Evolutionary conservation across 2,888 invertebrate genomes (phyloP), one percentile per base, ranked within the genome.

Genomic region (Onchidella celtica): DNA sequence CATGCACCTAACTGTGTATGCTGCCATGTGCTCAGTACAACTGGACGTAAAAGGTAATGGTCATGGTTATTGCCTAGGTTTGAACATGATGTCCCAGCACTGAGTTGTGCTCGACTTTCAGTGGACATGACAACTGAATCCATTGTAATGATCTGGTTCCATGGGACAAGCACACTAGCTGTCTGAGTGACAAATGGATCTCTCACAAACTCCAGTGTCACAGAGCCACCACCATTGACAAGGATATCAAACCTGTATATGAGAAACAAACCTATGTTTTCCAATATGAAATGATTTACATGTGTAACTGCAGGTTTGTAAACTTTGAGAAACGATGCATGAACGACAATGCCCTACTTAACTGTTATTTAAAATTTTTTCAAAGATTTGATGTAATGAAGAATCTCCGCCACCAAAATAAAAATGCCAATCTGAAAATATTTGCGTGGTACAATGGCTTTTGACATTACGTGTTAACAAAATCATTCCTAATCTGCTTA

Each of bases 201-300:
- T 83, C 99, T 95, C 93, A 98, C 97, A 94, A 99, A 98, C 94
- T 98, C 97, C 87, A 99, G 95, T 29, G 97, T 98, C 81, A 99
- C 98, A 1, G 98, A 98, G 47, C 98, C 98, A 70, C 99, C 99
- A 24, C 99, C 99, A 94, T 99, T 99, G 84, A 99, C 99, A 91
- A 99, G 95, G 82, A 99, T 97, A 94, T 99, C 99, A 95, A 99
- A 99, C 96, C 98, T 98, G 93, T 32, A 6, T n/a, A 29, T 55
- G 14, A 63, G 65, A 72, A 29, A 34, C 32, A 69, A 32, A 36
- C 3, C 36, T 36, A 34, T n/a, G 36, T n/a, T n/a, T n/a, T 32
- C 34, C 17, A 66, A 29, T 66, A 32, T 61, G 61, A 24, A 61
- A 21, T 61, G 27, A 61, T 14, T 61, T 61, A 6, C 14, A 61